Conservation (phyloP, 2,113 vertebrate species). For the Bubo bubo region DNA sequence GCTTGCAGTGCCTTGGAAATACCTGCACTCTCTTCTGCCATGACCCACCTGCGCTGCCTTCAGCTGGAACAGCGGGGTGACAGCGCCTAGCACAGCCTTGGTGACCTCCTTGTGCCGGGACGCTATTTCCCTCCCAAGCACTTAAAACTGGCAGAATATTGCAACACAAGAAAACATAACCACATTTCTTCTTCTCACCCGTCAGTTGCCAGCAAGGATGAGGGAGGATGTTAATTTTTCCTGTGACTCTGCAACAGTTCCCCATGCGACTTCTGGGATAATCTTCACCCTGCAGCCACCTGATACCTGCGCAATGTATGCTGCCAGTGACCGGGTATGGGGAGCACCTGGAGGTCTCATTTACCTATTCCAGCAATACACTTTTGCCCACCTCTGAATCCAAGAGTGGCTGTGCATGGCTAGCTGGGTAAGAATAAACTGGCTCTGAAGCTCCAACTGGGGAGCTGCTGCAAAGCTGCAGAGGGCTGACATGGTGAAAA, state of each 20-base stretch:
- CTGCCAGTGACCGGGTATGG: not conserved
- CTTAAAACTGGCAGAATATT: not conserved
- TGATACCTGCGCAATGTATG: not conserved
- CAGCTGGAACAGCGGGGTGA: accelerated
- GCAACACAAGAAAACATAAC: not conserved
- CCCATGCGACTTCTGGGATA: not conserved
- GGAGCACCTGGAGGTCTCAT: not conserved
- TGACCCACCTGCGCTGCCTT: not conserved
- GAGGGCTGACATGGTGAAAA: not conserved
- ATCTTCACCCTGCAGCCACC: not conserved
- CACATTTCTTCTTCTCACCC: not conserved
- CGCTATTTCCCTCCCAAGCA: not conserved
- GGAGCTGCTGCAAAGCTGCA: not conserved
- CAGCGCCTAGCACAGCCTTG: too few relatives aligned
- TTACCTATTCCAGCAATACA: not conserved
- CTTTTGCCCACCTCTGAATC: not conserved
- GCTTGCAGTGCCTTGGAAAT: not conserved
- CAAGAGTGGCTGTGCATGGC: not conserved
- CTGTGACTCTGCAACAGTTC: not conserved
- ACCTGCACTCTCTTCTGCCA: too few relatives aligned
- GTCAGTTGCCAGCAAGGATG: not conserved
- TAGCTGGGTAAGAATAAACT: not conserved
- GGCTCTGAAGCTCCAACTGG: not conserved
- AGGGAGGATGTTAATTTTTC: not conserved
- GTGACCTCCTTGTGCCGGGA: too few relatives aligned